phyloP scores from a whole-genome alignment of 2,797 vertebrate genomes.

The Periparus ater region DNA sequence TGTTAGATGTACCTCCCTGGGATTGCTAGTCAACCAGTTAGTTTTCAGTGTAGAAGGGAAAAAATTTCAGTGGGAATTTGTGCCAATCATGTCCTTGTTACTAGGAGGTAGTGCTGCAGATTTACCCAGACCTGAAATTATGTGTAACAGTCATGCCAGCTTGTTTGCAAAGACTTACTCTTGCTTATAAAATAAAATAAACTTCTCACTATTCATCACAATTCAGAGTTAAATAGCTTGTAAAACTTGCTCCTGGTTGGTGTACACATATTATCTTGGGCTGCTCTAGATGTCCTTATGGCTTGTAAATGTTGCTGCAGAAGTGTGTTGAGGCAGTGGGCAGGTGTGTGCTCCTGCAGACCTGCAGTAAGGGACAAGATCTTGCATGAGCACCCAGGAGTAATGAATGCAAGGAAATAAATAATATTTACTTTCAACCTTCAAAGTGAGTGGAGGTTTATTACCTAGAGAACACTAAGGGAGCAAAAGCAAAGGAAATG shows the following conservation, averaged over 20 bases:
- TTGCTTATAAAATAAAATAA: neutral
- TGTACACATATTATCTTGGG: neutral
- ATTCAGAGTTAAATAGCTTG: neutral
- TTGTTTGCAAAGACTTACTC: neutral
- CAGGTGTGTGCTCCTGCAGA: rapidly evolving
- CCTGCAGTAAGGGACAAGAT: neutral
- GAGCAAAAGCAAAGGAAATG: neutral
- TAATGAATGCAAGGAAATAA: neutral
- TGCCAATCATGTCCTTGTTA: neutral
- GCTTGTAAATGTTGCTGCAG: neutral
- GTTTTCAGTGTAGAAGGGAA: neutral
- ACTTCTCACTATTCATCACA: neutral
- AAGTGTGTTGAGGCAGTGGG: neutral
- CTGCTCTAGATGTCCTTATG: neutral
- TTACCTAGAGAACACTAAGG: neutral
- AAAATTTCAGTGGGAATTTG: neutral
- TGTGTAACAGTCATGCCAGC: neutral
- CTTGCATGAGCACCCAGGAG: neutral
- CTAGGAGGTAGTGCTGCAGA: neutral
- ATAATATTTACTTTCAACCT: neutral
- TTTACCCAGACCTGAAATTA: neutral
- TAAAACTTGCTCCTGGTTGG: neutral
- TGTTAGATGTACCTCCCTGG: neutral
- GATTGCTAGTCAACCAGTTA: neutral
- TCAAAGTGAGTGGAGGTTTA: neutral